Evolutionary conservation across 2,888 invertebrate genomes (phyloP).

Genomic region (Dryomyza anilis): DNA sequence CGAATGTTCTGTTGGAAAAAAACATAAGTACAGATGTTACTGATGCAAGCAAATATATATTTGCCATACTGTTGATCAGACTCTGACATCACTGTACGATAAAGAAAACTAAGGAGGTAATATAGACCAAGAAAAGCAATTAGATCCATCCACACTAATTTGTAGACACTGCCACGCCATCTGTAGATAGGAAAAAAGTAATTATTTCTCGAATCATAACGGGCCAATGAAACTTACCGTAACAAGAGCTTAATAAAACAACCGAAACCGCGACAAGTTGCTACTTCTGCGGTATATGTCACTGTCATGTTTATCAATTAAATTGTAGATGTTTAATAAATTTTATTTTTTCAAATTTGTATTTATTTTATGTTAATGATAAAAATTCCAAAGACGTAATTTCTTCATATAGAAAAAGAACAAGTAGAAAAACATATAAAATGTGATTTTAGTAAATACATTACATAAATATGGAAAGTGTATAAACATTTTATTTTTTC

Average conservation of each 20-base stretch:
- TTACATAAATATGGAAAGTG: neutral
- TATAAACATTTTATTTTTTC: neutral
- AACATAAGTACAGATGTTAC: neutral
- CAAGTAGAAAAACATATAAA: neutral
- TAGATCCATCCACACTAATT: constrained; percentile 87
- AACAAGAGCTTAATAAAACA: constrained; percentile 48
- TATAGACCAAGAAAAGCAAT: constrained; percentile 76
- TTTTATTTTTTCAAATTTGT: neutral
- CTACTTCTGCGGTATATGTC: constrained; percentile 53
- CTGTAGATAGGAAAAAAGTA: constrained; percentile 63
- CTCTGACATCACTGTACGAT: constrained; percentile 36
- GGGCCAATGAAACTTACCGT: constrained; percentile 39
- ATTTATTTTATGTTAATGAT: neutral
- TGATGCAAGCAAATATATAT: neutral
- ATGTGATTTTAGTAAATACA: neutral
- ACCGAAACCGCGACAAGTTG: constrained; percentile 48
- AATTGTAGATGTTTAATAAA: neutral
- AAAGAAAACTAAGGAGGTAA: constrained; percentile 61
- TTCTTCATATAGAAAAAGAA: neutral
- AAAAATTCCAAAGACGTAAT: neutral
- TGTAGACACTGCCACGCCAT: constrained; percentile 94
- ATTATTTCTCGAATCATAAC: too few relatives aligned
- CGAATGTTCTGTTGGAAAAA: constrained; percentile 70
- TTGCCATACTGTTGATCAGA: constrained; percentile 35
- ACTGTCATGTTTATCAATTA: constrained; percentile 44